Evolutionary conservation across 2,113 vertebrate species (phyloP).

Genomic region (Rattus norvegicus): GRCr8 NC_086031.1:81976001-81976500

Average conservation of each 20-base stretch:
- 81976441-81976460: not conserved
- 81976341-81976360: not conserved
- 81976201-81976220: not conserved
- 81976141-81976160: not conserved
- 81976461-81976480: conserved; percentile 30
- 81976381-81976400: not conserved
- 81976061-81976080: not conserved
- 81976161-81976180: not conserved
- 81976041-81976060: not conserved
- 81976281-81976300: not conserved
- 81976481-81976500: not conserved
- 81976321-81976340: not conserved
- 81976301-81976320: not conserved
- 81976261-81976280: not conserved
- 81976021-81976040: not conserved
- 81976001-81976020: not conserved
- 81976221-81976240: not conserved
- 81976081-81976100: not conserved
- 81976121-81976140: not conserved
- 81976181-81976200: not conserved
- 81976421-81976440: not conserved
- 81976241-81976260: not conserved
- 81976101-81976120: not conserved
- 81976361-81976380: not conserved
- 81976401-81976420: not conserved